phyloP scores from a whole-genome alignment of 2,888 invertebrate species.

The Tetranychus piercei region DNA sequence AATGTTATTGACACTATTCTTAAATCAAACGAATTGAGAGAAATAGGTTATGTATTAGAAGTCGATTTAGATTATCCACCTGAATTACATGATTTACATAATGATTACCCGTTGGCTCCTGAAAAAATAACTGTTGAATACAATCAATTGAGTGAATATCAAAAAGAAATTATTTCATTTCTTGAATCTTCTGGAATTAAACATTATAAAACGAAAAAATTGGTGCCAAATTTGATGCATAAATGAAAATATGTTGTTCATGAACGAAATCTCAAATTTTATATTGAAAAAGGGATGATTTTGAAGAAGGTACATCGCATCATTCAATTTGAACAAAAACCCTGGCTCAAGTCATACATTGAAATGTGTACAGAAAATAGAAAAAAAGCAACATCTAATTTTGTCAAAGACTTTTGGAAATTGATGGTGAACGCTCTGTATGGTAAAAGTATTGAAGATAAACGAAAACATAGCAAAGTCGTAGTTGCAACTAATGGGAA shows the following conservation, averaged over 20 bases:
- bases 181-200: background rate
- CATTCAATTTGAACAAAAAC: slow-evolving; percentile 18
- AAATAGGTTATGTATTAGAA: slow-evolving; percentile 19
- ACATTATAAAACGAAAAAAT: slow-evolving; percentile 1
- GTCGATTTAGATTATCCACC: slow-evolving; percentile 21
- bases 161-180: background rate
- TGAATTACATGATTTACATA: slow-evolving; percentile 16
- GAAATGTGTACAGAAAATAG: slow-evolving; percentile 24
- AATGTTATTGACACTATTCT: background rate
- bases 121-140: slow-evolving; percentile 15
- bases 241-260: slow-evolving; percentile 18
- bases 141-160: slow-evolving; percentile 1
- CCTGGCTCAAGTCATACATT: slow-evolving; percentile 25
- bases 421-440: slow-evolving; percentile 31
- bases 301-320: background rate
- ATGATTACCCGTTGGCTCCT: slow-evolving; percentile 23
- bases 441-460: slow-evolving; percentile 31
- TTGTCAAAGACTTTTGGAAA: slow-evolving; percentile 33
- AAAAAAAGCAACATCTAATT: slow-evolving; percentile 29
- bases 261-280: background rate
- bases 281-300: background rate
- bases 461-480: slow-evolving; percentile 29
- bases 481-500: slow-evolving; percentile 22
- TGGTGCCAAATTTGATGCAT: slow-evolving; percentile 20
- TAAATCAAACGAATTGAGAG: background rate